Percentiles rank a stretch among this genome's conserved stretches.
Evolutionary conservation across 2,888 invertebrate species (phyloP).

Genomic region (Meiosimyza platycephala): DNA sequence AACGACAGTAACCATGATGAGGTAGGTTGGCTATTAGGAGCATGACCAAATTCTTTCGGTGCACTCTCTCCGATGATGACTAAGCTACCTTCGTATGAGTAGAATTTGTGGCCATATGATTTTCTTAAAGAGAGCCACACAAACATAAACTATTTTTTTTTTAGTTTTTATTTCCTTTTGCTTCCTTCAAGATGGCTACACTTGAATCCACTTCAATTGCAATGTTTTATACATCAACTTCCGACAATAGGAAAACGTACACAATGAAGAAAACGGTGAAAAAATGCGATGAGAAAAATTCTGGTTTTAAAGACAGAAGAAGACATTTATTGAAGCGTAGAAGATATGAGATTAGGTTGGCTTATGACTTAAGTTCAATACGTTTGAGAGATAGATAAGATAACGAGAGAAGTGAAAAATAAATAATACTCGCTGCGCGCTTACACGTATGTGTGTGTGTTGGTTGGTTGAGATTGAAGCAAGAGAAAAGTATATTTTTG

Average conservation of each 20-base stretch:
- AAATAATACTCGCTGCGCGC: neutral
- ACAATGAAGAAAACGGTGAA: neutral
- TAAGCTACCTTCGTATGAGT: neutral
- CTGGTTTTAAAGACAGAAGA: neutral
- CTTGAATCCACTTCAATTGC: neutral
- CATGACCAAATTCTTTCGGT: neutral
- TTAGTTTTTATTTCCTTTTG: no score
- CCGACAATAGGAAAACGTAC: neutral
- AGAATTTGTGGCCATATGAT: conserved; percentile 3
- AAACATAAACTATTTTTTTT: neutral
- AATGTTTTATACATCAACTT: conserved; percentile 1
- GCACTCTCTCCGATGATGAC: neutral
- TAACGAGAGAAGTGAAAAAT: neutral
- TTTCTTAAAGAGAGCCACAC: neutral
- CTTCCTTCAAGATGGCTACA: neutral
- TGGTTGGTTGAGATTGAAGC: no score
- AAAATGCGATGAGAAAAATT: neutral
- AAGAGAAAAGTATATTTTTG: neutral
- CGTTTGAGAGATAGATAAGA: neutral
- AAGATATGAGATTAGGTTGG: conserved; percentile 21
- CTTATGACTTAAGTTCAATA: conserved; percentile 19
- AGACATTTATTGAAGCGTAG: conserved; percentile 13
- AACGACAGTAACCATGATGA: no score
- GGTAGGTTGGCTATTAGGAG: no score
- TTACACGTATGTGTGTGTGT: neutral